phyloP scores from a whole-genome alignment of 2,888 invertebrate genomes.

The Marasmarcha lunaedactyla region DNA sequence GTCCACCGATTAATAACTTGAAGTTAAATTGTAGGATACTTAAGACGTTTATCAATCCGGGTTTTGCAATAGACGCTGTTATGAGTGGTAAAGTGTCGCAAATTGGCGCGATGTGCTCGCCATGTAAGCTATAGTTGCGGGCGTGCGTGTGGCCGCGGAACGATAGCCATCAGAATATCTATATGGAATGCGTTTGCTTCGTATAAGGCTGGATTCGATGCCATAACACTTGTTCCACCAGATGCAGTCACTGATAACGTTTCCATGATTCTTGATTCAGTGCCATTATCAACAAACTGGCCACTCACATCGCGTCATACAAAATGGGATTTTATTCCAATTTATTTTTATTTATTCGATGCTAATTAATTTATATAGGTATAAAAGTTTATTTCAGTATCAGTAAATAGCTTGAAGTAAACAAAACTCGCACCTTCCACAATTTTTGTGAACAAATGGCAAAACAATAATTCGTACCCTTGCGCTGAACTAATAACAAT shows the following conservation, averaged over 20 bases:
- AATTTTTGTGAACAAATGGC: conserved; percentile 52
- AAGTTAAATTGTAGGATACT: conserved; percentile 1
- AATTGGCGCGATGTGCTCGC: conserved; percentile 40
- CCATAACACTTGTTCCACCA: conserved; percentile 58
- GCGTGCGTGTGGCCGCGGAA: conserved; percentile 42
- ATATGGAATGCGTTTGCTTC: conserved; percentile 39
- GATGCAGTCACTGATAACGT: conserved; percentile 45
- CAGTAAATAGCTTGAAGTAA: too few species aligned
- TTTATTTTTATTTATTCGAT: too few species aligned
- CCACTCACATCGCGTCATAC: too few species aligned
- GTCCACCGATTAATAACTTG: background rate
- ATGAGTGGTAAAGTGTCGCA: conserved; percentile 50
- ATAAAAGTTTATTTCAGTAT: too few species aligned
- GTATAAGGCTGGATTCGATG: conserved; percentile 49
- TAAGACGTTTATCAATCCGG: background rate
- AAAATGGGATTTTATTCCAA: too few species aligned
- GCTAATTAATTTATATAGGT: too few species aligned
- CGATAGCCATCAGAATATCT: conserved; percentile 50
- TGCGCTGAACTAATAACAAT: conserved; percentile 65
- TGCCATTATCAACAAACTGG: conserved; percentile 11
- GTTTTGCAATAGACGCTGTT: conserved; percentile 22
- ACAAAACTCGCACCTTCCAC: too few species aligned
- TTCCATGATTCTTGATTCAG: conserved; percentile 21
- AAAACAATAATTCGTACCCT: conserved; percentile 69
- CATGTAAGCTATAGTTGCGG: conserved; percentile 32